Evolutionary conservation across 1,140 invertebrate species (phyloP).

Genomic region (Caerostris extrusa): DNA sequence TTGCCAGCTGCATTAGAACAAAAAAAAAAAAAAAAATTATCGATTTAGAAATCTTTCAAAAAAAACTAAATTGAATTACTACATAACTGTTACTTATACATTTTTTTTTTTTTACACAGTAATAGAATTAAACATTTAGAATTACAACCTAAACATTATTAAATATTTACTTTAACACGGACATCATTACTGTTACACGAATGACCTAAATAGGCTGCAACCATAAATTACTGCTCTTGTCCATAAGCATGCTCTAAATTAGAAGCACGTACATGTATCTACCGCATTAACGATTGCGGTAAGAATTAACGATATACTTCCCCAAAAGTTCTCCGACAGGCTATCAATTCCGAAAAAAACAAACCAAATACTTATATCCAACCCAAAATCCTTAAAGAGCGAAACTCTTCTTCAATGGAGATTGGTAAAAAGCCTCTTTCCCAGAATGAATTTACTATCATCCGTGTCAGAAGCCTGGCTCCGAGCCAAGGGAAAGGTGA

Average conservation of each 20-base stretch:
- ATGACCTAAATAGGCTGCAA: background rate
- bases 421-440: background rate
- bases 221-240: no score
- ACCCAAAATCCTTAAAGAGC: background rate
- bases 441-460: slow-evolving; percentile 42
- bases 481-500: background rate
- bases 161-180: background rate
- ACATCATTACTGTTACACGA: background rate
- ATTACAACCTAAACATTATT: background rate
- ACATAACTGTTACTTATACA: no score
- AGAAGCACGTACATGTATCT: background rate
- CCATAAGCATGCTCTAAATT: background rate
- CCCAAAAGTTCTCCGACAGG: background rate
- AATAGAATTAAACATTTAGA: no score
- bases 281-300: background rate
- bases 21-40: no score
- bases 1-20: no score
- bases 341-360: background rate
- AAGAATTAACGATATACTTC: background rate
- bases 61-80: no score
- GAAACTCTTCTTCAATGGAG: background rate
- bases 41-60: no score
- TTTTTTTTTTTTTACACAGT: no score
- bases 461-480: background rate
- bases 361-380: slow-evolving; percentile 4